phyloP scores from a whole-genome alignment of 2,113 vertebrate species.

The Isichthys henryi region DNA sequence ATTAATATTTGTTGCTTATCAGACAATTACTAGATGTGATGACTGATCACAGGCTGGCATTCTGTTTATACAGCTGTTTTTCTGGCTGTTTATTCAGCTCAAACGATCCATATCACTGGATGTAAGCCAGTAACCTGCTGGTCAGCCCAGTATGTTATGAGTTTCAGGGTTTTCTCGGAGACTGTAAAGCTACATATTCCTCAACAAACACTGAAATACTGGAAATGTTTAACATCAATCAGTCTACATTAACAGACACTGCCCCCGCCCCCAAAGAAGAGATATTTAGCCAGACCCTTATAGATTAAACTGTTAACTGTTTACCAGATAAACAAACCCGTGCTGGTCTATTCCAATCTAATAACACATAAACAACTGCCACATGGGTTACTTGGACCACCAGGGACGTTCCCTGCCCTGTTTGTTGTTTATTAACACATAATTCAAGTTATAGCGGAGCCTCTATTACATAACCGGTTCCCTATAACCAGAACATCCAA shows the following conservation, averaged over 20 bases:
- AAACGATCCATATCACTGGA: not conserved
- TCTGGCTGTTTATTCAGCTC: not conserved
- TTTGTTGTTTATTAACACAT: slow-evolving; percentile 7
- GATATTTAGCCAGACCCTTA: not conserved
- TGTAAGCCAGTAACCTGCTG: not conserved
- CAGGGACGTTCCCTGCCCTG: not conserved
- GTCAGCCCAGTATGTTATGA: not conserved
- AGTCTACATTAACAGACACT: not conserved
- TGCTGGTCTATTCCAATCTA: not conserved
- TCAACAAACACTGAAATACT: not conserved
- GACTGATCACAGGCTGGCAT: not conserved
- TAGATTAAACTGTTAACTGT: not conserved
- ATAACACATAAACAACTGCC: not conserved
- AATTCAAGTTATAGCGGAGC: not conserved
- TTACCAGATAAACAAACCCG: not conserved
- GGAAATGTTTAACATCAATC: not conserved
- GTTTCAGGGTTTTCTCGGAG: not conserved
- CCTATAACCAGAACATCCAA: not conserved
- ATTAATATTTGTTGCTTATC: not conserved
- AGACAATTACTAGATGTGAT: not conserved
- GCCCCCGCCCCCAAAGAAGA: not conserved
- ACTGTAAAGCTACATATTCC: not conserved
- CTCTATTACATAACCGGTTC: not conserved
- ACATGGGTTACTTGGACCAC: not conserved
- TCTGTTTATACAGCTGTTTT: not conserved